A percentile compares a stretch with the other conserved stretches of the same genome.
These are phyloP conservation scores for Chrysemys picta DNA, from an alignment of 2,113 vertebrate genomes.

Conservation along the genomic window DNA sequence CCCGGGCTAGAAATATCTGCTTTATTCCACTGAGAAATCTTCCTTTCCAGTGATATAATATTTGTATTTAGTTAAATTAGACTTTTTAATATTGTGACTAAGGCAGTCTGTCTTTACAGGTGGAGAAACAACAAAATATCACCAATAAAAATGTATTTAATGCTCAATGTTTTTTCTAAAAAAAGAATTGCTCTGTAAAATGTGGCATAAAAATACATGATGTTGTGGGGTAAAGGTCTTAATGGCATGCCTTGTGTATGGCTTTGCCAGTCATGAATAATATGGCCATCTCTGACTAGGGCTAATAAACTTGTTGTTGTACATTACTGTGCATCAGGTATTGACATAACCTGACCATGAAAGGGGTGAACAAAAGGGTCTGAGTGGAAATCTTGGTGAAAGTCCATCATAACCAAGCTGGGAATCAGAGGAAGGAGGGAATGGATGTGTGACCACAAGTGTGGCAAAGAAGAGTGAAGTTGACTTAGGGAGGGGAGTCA, in stretches of 20 bases:
- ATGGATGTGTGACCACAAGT: conserved; percentile 35
- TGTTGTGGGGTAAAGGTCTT: neutral
- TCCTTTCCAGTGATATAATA: neutral
- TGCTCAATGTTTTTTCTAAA: neutral
- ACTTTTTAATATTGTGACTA: neutral
- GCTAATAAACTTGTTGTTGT: conserved; percentile 1
- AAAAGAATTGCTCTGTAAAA: neutral
- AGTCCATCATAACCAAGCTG: neutral
- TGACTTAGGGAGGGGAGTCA: conserved; percentile 15
- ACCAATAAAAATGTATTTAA: neutral
- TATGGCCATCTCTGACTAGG: neutral
- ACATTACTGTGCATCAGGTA: neutral
- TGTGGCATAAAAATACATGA: neutral
- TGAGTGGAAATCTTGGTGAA: conserved; percentile 31
- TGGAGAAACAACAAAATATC: neutral
- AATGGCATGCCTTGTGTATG: neutral
- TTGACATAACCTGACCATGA: neutral
- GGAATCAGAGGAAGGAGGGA: conserved; percentile 39
- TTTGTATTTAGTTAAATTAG: rapidly evolving
- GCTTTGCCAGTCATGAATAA: neutral
- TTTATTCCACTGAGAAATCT: neutral
- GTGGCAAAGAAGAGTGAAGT: conserved; percentile 27
- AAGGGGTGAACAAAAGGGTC: neutral
- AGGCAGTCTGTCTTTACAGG: neutral
- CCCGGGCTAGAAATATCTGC: neutral